Evolutionary conservation across 2,113 vertebrate species (phyloP).

Genomic region (Talpa occidentalis): DNA sequence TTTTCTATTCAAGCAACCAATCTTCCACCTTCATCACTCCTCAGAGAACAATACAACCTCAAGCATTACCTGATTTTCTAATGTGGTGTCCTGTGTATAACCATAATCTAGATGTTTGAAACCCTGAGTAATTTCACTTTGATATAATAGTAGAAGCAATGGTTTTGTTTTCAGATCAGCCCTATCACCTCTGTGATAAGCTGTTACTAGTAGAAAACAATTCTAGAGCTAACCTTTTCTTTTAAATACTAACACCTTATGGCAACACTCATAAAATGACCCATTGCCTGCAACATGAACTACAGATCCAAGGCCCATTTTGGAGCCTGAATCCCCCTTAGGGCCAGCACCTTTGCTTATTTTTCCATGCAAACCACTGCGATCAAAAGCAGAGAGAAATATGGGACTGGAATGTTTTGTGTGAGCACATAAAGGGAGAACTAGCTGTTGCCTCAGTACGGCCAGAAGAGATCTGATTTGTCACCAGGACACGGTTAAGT

Average conservation of each 20-base stretch:
- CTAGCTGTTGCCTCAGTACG: neutral
- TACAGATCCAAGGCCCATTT: neutral
- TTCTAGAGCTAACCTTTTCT: neutral
- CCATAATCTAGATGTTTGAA: neutral
- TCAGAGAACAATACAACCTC: neutral
- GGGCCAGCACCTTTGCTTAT: neutral
- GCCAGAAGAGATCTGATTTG: neutral
- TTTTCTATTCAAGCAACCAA: neutral
- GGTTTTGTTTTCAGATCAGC: neutral
- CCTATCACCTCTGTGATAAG: neutral
- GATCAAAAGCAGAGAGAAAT: neutral
- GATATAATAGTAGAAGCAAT: neutral
- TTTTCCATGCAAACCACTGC: neutral
- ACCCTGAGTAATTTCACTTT: neutral
- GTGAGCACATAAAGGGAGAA: neutral
- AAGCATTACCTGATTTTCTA: neutral
- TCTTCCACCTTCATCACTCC: neutral
- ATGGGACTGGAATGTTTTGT: neutral
- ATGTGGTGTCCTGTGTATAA: neutral
- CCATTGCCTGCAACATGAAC: too few species aligned
- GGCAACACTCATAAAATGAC: neutral
- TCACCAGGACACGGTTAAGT: neutral
- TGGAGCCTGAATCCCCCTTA: neutral
- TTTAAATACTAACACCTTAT: neutral
- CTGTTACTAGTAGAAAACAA: neutral